Evolutionary conservation across 2,113 vertebrate genomes (phyloP).

Genomic region (Cricetomys ansorgei): DNA sequence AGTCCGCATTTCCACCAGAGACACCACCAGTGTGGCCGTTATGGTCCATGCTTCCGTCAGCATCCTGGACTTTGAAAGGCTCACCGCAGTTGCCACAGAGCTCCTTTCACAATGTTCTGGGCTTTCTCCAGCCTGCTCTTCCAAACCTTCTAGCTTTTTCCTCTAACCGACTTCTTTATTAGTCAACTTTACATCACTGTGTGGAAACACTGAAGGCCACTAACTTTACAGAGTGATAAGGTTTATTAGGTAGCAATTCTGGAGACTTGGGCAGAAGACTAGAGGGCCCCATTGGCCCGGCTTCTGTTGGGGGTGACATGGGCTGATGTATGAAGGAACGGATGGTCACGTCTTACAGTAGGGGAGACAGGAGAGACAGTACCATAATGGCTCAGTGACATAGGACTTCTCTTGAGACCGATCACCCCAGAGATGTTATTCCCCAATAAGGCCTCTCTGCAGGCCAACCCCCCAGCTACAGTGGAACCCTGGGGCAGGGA

Average conservation of each 20-base stretch:
- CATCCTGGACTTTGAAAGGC: background rate
- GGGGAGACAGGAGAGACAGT: background rate
- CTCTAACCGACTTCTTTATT: background rate
- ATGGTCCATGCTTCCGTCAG: background rate
- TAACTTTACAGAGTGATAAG: background rate
- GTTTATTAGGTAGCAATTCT: background rate
- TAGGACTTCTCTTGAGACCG: background rate
- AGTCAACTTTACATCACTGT: background rate
- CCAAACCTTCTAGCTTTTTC: background rate
- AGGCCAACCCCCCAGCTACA: background rate
- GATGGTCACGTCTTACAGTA: background rate
- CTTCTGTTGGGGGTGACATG: background rate
- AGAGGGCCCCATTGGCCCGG: too few species aligned
- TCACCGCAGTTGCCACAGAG: fast-evolving
- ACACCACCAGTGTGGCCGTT: too few species aligned
- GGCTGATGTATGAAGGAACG: fast-evolving
- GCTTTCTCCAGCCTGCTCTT: background rate
- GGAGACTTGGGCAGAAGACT: background rate
- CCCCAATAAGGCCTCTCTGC: background rate
- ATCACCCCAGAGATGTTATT: background rate
- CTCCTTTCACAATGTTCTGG: background rate
- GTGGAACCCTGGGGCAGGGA: background rate
- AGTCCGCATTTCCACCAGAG: background rate
- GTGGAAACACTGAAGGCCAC: background rate
- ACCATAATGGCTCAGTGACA: background rate